Evolutionary conservation across 2,797 vertebrate genomes (phyloP).

Genomic region (Staurois parvus): DNA sequence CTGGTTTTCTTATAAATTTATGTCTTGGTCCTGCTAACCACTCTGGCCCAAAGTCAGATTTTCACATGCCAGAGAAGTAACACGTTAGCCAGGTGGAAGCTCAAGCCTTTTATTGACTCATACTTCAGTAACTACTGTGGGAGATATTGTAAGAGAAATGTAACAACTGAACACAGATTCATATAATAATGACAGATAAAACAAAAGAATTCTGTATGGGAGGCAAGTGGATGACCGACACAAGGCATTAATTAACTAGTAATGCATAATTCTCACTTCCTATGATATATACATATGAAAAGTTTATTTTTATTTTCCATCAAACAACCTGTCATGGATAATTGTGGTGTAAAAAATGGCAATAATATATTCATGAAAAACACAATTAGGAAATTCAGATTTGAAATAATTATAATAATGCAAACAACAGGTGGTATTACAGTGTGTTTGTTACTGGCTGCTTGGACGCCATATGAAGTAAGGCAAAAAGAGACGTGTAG

Average conservation of each 20-base stretch:
- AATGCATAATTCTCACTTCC: conserved; percentile 46
- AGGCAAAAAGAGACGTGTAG: neutral
- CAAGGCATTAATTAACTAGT: conserved; percentile 29
- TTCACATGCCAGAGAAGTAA: neutral
- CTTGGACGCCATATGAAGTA: conserved; percentile 56
- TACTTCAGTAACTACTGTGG: too few species aligned
- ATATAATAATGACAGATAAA: neutral
- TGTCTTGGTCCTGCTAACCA: neutral
- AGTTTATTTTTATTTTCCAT: conserved; percentile 57
- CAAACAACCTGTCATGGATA: conserved; percentile 54
- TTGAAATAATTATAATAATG: conserved; percentile 60
- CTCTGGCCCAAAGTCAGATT: neutral
- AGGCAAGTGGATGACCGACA: conserved; percentile 21
- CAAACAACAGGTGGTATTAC: conserved; percentile 62
- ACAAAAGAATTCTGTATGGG: neutral
- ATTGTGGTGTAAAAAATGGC: conserved; percentile 58
- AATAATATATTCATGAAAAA: conserved; percentile 63
- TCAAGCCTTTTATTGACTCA: too few species aligned
- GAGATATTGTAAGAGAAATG: neutral
- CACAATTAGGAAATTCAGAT: conserved; percentile 60
- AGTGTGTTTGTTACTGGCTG: conserved; percentile 54
- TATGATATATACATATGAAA: conserved; percentile 34
- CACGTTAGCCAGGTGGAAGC: too few species aligned
- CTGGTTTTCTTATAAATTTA: neutral
- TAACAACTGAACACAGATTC: neutral